These are phyloP conservation scores for Bungarus multicinctus DNA, from an alignment of 2,113 vertebrate species.

Conservation along the genomic window DNA sequence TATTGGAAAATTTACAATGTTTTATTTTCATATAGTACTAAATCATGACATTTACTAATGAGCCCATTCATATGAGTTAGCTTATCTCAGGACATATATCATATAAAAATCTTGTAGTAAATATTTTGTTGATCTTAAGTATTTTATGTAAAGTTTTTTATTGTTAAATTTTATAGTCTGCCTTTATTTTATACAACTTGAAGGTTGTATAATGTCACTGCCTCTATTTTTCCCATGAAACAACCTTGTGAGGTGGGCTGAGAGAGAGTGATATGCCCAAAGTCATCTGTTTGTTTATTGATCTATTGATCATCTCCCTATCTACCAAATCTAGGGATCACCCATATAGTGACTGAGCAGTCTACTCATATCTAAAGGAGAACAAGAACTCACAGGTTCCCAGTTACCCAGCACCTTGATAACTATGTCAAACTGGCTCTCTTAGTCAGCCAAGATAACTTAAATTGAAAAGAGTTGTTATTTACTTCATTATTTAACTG, in stretches of 20 bases:
- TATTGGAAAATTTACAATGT: not conserved
- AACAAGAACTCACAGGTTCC: not conserved
- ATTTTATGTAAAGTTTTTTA: not conserved
- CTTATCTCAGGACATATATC: not conserved
- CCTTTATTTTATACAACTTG: not conserved
- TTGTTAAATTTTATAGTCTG: not conserved
- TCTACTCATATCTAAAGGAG: not conserved
- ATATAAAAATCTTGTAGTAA: not conserved
- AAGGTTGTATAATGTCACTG: not conserved
- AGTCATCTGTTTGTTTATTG: not conserved
- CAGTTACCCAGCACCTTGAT: not conserved
- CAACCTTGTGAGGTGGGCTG: not conserved
- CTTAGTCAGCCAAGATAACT: not conserved
- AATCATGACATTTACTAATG: not conserved
- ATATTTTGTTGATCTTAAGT: not conserved
- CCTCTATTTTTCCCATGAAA: not conserved
- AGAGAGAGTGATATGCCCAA: not conserved
- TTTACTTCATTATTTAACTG: not conserved
- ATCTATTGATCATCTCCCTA: not conserved
- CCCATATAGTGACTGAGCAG: not conserved
- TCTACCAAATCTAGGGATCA: not conserved
- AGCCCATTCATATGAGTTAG: not conserved
- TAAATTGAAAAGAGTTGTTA: not conserved
- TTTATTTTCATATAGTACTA: not conserved
- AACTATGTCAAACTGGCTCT: not conserved